Evolutionary conservation across 2,888 invertebrate species (phyloP).

Genomic region (Ctena decussata): DNA sequence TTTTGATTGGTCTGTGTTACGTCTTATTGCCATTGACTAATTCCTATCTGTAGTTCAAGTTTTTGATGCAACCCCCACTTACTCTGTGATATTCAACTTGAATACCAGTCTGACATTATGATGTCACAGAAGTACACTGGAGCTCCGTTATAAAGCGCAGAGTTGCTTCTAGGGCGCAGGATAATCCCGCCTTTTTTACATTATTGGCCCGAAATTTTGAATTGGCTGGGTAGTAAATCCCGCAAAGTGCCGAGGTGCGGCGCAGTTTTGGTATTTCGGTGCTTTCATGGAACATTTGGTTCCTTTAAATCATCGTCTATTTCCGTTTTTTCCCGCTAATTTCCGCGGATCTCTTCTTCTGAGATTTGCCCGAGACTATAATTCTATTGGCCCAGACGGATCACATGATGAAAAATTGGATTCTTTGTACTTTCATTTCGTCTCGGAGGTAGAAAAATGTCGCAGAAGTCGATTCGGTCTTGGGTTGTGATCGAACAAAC

Average conservation of each 20-base stretch:
- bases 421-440: background rate
- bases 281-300: background rate
- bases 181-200: background rate
- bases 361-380: background rate
- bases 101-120: too few species aligned
- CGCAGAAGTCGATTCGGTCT: background rate
- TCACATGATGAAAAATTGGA: background rate
- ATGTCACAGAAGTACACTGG: too few species aligned
- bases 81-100: too few species aligned
- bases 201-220: background rate
- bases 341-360: background rate
- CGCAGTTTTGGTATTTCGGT: constrained; percentile 1
- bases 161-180: constrained; percentile 8
- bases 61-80: too few species aligned
- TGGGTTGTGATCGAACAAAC: background rate
- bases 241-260: background rate
- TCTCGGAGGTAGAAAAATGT: background rate
- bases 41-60: too few species aligned
- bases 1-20: too few species aligned
- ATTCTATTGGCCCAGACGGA: background rate
- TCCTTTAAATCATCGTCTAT: background rate
- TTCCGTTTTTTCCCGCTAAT: background rate
- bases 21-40: too few species aligned
- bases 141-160: too few species aligned
- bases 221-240: background rate